Conservation (phyloP, 2,888 invertebrate genomes). For the Suillia variegata region DNA sequence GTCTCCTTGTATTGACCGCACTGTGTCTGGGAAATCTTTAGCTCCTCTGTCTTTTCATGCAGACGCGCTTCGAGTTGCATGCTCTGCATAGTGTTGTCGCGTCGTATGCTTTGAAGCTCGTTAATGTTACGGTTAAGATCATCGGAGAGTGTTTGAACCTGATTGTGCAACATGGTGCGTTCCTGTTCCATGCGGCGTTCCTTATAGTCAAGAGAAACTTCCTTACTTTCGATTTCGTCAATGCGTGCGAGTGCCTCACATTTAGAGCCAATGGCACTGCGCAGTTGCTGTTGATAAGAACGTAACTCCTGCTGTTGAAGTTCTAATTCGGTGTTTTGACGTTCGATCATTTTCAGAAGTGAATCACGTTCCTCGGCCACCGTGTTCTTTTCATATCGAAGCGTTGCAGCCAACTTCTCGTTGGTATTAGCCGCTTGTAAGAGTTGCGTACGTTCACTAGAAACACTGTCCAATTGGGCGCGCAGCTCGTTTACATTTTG, state of each 20-base stretch:
- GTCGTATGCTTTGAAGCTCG: slow-evolving; percentile 76
- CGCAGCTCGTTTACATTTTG: slow-evolving; percentile 70
- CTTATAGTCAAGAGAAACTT: slow-evolving; percentile 77
- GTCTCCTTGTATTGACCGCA: slow-evolving; percentile 72
- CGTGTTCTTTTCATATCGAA: slow-evolving; percentile 73
- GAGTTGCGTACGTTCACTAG: slow-evolving; percentile 69
- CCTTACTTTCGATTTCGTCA: slow-evolving; percentile 82
- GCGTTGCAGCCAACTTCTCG: slow-evolving; percentile 70
- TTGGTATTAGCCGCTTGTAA: slow-evolving; percentile 68
- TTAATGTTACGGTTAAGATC: slow-evolving; percentile 79
- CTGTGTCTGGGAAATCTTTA: slow-evolving; percentile 73
- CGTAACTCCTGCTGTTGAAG: slow-evolving; percentile 72
- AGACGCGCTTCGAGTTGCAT: slow-evolving; percentile 77
- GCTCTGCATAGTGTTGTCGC: slow-evolving; percentile 72
- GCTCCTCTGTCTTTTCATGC: slow-evolving; percentile 79
- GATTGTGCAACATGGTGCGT: slow-evolving; percentile 73
- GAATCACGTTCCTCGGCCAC: slow-evolving; percentile 78
- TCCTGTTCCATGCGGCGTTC: slow-evolving; percentile 87
- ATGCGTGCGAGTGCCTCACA: slow-evolving; percentile 80
- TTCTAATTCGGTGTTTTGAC: slow-evolving; percentile 76
- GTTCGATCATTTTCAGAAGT: slow-evolving; percentile 72
- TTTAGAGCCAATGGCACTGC: slow-evolving; percentile 77
- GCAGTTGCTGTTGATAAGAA: slow-evolving; percentile 74
- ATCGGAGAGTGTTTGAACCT: slow-evolving; percentile 77
- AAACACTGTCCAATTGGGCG: slow-evolving; percentile 68